A percentile compares a stretch with the other conserved stretches of the same genome.
Evolutionary conservation across 2,797 vertebrate genomes (phyloP).

Genomic region (Astyanax mexicanus): DNA sequence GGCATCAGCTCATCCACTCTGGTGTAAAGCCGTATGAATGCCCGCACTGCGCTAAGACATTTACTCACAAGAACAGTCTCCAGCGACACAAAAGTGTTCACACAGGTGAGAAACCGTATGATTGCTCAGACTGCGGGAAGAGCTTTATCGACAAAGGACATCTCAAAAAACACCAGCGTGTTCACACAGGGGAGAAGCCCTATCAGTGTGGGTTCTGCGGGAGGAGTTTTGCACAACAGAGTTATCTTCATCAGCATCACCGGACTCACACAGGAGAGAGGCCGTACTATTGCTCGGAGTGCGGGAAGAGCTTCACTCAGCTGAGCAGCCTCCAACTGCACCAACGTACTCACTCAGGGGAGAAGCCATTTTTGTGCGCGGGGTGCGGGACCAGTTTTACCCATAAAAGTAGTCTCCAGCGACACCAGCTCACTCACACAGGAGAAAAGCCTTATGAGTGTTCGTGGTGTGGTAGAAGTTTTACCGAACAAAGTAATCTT

Average conservation of each 20-base stretch:
- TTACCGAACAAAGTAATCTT: background rate
- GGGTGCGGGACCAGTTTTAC: background rate
- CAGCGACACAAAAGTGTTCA: background rate
- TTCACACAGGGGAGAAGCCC: background rate
- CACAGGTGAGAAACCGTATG: background rate
- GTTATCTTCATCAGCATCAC: background rate
- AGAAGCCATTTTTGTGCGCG: background rate
- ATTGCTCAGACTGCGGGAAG: background rate
- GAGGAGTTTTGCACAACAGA: background rate
- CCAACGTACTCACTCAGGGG: background rate
- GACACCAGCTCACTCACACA: background rate
- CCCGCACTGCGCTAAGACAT: background rate
- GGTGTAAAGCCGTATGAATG: background rate
- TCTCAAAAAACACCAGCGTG: background rate
- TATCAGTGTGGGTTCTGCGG: background rate
- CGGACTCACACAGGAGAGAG: background rate
- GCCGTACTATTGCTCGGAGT: background rate
- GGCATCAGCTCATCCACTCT: background rate
- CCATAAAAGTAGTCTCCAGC: background rate
- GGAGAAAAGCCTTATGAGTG: background rate
- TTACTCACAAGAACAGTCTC: background rate
- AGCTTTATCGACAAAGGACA: background rate
- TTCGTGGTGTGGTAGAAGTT: background rate
- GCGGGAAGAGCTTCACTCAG: slow-evolving; percentile 5
- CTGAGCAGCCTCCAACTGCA: background rate